Conservation (phyloP, 2,888 invertebrate genomes). For the Holacanthella duospinosa region DNA sequence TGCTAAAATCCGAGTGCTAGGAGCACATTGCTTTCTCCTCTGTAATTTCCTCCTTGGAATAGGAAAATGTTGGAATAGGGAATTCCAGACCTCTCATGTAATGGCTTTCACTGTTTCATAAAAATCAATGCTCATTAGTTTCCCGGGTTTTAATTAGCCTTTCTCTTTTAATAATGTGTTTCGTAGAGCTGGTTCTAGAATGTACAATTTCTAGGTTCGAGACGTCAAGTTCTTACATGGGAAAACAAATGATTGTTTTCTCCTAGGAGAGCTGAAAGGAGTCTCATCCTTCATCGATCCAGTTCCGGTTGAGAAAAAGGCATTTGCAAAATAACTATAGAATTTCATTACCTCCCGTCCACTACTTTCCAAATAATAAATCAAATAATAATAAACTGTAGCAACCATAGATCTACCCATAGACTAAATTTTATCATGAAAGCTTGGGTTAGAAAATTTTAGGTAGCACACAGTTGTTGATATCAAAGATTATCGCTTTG, state of each 20-base stretch:
- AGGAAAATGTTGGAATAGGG: too few species aligned
- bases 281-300: constrained; percentile 12
- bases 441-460: too few species aligned
- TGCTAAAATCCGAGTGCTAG: background rate
- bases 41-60: too few species aligned
- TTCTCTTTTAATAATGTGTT: background rate
- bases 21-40: too few species aligned
- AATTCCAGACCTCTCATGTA: background rate
- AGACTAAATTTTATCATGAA: too few species aligned
- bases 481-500: too few species aligned
- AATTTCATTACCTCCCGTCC: background rate
- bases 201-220: background rate
- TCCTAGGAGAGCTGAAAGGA: too few species aligned
- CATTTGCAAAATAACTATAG: background rate
- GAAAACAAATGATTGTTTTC: background rate
- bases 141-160: constrained; percentile 7
- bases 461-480: too few species aligned
- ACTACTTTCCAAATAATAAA: background rate
- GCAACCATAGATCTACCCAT: too few species aligned
- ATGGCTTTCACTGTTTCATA: constrained; percentile 6
- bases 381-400: background rate
- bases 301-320: background rate
- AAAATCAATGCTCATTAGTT: constrained; percentile 26
- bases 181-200: background rate
- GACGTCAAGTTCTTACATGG: background rate